phyloP scores from a whole-genome alignment of 2,113 vertebrate species.

The Oryzias celebensis region DNA sequence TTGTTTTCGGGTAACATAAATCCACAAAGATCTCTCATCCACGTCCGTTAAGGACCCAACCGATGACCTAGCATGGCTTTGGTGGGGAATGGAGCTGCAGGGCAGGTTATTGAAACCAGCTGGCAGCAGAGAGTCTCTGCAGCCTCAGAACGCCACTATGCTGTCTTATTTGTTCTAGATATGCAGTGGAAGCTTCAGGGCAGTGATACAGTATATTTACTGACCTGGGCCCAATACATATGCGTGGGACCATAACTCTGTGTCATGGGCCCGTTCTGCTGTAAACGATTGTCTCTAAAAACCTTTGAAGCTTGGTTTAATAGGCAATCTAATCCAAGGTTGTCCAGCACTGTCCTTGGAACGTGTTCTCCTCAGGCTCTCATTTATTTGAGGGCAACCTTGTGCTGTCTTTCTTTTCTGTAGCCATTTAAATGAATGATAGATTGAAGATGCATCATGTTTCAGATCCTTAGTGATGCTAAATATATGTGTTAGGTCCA shows the following conservation, averaged over 20 bases:
- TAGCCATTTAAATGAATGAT: slow-evolving; percentile 42
- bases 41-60: slow-evolving; percentile 29
- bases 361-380: slow-evolving; percentile 42
- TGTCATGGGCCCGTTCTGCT: slow-evolving; percentile 63
- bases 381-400: slow-evolving; percentile 52
- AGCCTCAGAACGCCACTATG: slow-evolving; percentile 58
- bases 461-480: slow-evolving; percentile 59
- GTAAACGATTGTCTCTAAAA: slow-evolving; percentile 62
- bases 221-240: slow-evolving; percentile 66
- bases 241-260: slow-evolving; percentile 61
- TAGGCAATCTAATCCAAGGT: slow-evolving; percentile 61
- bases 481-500: slow-evolving; percentile 56
- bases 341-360: slow-evolving; percentile 48
- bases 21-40: slow-evolving; percentile 45
- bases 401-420: slow-evolving; percentile 26
- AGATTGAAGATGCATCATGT: slow-evolving; percentile 36
- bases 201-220: slow-evolving; percentile 36
- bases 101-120: slow-evolving; percentile 78
- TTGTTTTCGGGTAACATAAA: slow-evolving; percentile 47
- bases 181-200: slow-evolving; percentile 43
- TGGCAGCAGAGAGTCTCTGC: slow-evolving; percentile 59
- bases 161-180: slow-evolving; percentile 72
- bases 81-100: slow-evolving; percentile 50
- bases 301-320: slow-evolving; percentile 71
- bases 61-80: slow-evolving; percentile 50